phyloP scores from a whole-genome alignment of 2,797 vertebrate genomes.

The Momotus momota region DNA sequence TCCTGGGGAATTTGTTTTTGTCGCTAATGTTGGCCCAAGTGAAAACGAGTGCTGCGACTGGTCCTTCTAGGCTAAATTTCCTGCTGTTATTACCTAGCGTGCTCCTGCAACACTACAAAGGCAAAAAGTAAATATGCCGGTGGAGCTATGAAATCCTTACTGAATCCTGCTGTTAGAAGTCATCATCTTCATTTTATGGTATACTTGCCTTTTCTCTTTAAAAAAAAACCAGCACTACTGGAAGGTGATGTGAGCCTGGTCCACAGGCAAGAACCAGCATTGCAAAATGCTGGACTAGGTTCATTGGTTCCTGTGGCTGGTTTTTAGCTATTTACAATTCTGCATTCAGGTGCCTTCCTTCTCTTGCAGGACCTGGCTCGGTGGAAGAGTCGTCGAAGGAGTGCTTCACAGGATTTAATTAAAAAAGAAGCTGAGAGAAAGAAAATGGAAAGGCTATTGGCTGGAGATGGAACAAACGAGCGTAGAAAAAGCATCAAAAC shows the following conservation, averaged over 20 bases:
- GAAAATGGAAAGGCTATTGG: constrained; percentile 91
- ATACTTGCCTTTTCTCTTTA: not conserved
- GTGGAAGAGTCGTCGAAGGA: constrained; percentile 95
- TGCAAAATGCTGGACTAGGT: not conserved
- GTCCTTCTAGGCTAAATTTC: not conserved
- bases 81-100: not conserved
- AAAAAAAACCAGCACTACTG: not conserved
- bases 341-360: not conserved
- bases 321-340: not conserved
- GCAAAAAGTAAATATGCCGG: not conserved
- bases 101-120: not conserved
- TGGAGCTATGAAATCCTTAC: not conserved
- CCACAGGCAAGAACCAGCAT: not conserved
- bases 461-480: constrained; percentile 76
- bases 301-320: not conserved
- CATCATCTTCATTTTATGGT: not conserved
- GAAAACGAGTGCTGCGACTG: not conserved
- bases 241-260: not conserved
- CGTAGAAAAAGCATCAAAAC: constrained; percentile 97
- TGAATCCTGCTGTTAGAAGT: not conserved
- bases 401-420: constrained; percentile 95
- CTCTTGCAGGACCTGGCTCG: constrained; percentile 89
- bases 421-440: constrained; percentile 98
- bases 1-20: not conserved
- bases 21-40: not conserved